Percentiles rank a stretch among this genome's conserved stretches.
These are phyloP conservation scores for Dermochelys coriacea DNA, from an alignment of 2,797 vertebrate species.

Conservation along the genomic window DNA sequence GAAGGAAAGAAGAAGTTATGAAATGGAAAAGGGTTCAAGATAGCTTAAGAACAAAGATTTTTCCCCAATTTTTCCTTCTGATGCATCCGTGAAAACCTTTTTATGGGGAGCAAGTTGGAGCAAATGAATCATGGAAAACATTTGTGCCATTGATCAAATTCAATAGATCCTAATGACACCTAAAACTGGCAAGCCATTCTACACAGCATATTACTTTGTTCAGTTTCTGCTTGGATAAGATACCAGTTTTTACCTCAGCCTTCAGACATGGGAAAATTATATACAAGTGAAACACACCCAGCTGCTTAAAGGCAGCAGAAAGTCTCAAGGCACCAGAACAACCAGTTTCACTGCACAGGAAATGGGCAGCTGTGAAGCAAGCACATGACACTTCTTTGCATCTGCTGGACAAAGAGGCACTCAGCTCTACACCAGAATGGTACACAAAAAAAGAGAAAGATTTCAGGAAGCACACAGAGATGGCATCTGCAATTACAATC, in stretches of 20 bases:
- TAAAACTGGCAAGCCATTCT: background rate
- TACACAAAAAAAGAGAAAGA: background rate
- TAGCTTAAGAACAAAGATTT: background rate
- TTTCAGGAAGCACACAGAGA: background rate
- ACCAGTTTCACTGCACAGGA: background rate
- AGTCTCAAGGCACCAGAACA: background rate
- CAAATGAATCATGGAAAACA: background rate
- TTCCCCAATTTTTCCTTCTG: background rate
- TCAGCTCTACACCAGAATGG: background rate
- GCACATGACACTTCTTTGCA: background rate
- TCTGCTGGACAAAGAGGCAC: background rate
- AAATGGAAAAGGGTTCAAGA: background rate
- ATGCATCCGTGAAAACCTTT: background rate
- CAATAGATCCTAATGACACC: background rate
- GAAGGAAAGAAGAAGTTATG: background rate
- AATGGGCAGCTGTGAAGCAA: background rate
- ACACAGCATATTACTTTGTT: background rate
- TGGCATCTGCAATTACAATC: background rate
- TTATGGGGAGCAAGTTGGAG: background rate
- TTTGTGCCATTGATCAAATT: background rate
- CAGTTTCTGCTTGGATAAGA: background rate
- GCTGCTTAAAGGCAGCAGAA: rapidly evolving
- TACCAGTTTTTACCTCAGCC: background rate
- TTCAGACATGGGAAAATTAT: rapidly evolving
- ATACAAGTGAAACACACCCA: background rate